Evolutionary conservation across 1,140 invertebrate species (phyloP).

Genomic region (Trissolcus basalis): DNA sequence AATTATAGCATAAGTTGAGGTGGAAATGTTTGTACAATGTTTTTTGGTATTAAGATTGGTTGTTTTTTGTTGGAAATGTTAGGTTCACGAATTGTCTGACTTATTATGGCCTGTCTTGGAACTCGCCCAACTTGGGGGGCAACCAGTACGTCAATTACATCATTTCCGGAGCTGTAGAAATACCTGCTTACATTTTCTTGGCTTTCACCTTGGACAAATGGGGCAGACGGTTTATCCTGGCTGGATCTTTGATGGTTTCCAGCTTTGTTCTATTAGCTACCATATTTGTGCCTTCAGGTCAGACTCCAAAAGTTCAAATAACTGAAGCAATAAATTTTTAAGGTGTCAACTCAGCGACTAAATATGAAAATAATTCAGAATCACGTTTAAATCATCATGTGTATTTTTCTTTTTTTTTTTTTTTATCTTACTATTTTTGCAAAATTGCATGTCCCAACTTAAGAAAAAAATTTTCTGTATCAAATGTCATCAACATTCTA

Average conservation of each 20-base stretch:
- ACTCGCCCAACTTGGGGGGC: conserved; percentile 83
- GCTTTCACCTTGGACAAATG: conserved; percentile 84
- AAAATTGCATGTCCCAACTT: too few relatives aligned
- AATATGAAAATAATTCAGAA: too few relatives aligned
- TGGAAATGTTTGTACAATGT: background rate
- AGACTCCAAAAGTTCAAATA: background rate
- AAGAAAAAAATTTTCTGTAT: too few relatives aligned
- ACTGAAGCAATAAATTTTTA: too few relatives aligned
- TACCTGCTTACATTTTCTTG: conserved; percentile 84
- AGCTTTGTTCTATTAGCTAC: conserved; percentile 39
- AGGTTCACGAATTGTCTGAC: conserved; percentile 87
- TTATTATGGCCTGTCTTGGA: conserved; percentile 90
- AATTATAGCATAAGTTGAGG: too few relatives aligned
- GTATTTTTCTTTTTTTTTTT: too few relatives aligned
- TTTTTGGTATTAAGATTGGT: too few relatives aligned
- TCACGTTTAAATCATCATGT: too few relatives aligned
- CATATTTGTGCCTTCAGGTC: conserved; percentile 71
- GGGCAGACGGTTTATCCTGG: conserved; percentile 82
- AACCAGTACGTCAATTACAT: conserved; percentile 86
- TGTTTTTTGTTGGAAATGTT: too few relatives aligned
- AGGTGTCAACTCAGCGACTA: too few relatives aligned
- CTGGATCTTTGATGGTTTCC: conserved; percentile 39
- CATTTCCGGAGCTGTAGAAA: conserved; percentile 85
- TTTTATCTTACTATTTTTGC: too few relatives aligned
- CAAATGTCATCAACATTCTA: too few relatives aligned